phyloP scores from a whole-genome alignment of 2,888 invertebrate genomes.

The Holacanthella duospinosa region DNA sequence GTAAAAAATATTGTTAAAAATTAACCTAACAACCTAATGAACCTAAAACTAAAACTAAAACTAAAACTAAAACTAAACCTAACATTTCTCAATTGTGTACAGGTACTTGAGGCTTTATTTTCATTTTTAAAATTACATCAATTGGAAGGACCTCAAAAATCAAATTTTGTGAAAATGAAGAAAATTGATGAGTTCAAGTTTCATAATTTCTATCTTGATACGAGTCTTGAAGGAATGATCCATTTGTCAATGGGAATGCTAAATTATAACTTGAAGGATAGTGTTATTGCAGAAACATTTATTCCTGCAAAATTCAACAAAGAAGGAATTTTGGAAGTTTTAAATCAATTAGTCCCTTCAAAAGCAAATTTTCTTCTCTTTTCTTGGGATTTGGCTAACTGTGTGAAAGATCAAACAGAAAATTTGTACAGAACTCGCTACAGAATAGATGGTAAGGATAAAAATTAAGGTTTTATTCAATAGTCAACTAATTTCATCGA shows the following conservation, averaged over 20 bases:
- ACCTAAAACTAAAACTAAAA: too few relatives aligned
- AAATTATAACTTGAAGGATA: not conserved
- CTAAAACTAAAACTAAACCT: too few relatives aligned
- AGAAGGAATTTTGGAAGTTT: not conserved
- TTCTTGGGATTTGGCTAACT: not conserved
- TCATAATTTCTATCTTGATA: not conserved
- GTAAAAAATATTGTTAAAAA: too few relatives aligned
- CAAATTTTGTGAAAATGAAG: not conserved
- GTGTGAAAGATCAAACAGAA: not conserved
- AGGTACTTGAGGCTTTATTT: not conserved
- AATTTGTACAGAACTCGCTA: too few relatives aligned
- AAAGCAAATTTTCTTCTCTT: not conserved
- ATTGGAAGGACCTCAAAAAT: not conserved
- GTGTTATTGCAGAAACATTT: not conserved
- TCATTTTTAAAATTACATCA: not conserved
- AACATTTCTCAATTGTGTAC: not conserved
- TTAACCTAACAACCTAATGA: too few relatives aligned
- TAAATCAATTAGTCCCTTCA: not conserved
- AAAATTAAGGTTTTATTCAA: too few relatives aligned
- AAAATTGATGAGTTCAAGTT: not conserved
- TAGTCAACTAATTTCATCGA: too few relatives aligned
- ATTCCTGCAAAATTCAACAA: not conserved
- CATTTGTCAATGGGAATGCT: not conserved
- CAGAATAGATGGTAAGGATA: too few relatives aligned
- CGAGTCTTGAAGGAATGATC: not conserved